A percentile compares a stretch with the other conserved stretches of the same genome.
phyloP scores from a whole-genome alignment of 1,140 invertebrate genomes.

The Dinoponera quadriceps region DNA sequence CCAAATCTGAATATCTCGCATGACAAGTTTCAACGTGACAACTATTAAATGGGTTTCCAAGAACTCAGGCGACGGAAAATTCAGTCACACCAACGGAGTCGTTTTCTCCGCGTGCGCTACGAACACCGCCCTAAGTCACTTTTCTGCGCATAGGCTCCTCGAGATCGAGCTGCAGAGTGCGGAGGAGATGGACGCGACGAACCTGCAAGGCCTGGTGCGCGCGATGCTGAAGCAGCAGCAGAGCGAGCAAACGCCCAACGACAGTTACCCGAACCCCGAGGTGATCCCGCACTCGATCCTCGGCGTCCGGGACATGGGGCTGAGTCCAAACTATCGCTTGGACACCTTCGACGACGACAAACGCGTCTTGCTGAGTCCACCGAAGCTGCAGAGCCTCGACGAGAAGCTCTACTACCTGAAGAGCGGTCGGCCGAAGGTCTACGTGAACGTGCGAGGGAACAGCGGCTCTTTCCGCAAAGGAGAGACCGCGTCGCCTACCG shows the following conservation, averaged over 20 bases:
- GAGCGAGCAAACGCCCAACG: conserved; percentile 34
- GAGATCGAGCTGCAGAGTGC: conserved; percentile 79
- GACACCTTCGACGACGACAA: conserved; percentile 55
- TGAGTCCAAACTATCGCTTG: conserved; percentile 64
- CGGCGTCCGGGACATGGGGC: conserved; percentile 77
- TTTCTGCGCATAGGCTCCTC: conserved; percentile 66
- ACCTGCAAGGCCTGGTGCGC: conserved; percentile 76
- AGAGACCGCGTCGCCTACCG: conserved; percentile 25
- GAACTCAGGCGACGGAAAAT: no score
- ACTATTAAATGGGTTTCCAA: no score
- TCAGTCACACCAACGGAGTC: no score
- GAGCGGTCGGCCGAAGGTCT: conserved; percentile 77
- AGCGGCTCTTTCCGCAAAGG: conserved; percentile 76
- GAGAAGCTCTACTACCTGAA: conserved; percentile 82
- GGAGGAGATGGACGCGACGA: conserved; percentile 73
- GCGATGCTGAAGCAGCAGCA: conserved; percentile 73
- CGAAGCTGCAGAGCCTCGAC: conserved; percentile 64
- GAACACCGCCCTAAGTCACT: neutral
- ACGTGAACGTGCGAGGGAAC: conserved; percentile 77
- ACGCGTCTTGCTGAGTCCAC: conserved; percentile 40
- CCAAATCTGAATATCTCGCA: no score
- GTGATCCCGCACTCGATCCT: conserved; percentile 79
- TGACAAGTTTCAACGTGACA: no score
- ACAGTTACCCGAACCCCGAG: conserved; percentile 75
- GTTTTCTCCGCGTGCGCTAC: no score